Evolutionary conservation across 2,113 vertebrate genomes (phyloP).

Genomic region (Nesogale talazaci): DNA sequence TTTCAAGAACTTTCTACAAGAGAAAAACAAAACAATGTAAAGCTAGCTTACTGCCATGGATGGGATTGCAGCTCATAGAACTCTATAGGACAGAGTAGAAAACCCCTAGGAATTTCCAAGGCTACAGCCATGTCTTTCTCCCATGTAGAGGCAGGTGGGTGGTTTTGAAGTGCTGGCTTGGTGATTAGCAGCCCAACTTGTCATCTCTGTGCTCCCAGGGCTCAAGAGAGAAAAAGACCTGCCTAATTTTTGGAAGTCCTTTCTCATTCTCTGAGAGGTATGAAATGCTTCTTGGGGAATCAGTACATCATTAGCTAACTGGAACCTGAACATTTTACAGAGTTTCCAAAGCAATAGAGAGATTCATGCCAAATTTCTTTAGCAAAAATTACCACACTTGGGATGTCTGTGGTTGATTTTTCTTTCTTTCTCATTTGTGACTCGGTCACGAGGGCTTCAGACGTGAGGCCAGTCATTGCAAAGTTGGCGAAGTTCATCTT

Average conservation of each 20-base stretch:
- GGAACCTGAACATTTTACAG: slow-evolving; percentile 66
- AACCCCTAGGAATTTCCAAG: no score
- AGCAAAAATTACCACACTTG: slow-evolving; percentile 51
- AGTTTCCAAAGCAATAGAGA: slow-evolving; percentile 50
- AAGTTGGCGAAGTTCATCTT: not conserved
- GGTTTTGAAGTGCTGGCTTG: no score
- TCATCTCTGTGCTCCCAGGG: no score
- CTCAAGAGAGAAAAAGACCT: slow-evolving; percentile 38
- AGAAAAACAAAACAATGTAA: not conserved
- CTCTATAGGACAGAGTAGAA: no score
- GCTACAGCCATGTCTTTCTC: no score
- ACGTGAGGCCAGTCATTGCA: not conserved
- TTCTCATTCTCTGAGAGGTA: slow-evolving; percentile 1
- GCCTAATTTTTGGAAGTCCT: slow-evolving; percentile 26
- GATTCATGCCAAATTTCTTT: slow-evolving; percentile 9
- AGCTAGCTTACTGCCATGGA: not conserved
- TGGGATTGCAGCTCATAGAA: no score
- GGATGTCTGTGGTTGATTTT: slow-evolving; percentile 7
- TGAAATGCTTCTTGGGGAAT: slow-evolving; percentile 35
- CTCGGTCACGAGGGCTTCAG: slow-evolving; percentile 8
- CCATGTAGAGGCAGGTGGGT: no score
- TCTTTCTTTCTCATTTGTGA: slow-evolving; percentile 36
- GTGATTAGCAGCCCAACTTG: no score
- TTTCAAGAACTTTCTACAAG: slow-evolving; percentile 29
- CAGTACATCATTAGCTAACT: slow-evolving; percentile 19